phyloP scores from a whole-genome alignment of 2,888 invertebrate genomes.

The Tachina lurida region DNA sequence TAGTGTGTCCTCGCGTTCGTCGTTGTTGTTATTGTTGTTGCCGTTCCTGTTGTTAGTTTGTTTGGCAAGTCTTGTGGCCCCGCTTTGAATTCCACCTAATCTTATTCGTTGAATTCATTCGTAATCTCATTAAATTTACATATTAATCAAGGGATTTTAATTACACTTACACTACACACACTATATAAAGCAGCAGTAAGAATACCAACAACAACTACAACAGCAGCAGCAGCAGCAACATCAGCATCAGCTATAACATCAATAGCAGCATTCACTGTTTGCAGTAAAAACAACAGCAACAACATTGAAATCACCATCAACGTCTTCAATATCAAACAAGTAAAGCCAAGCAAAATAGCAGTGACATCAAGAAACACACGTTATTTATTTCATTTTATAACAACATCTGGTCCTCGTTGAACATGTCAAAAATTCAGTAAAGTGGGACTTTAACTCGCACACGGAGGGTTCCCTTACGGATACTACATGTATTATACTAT shows the following conservation, averaged over 20 bases:
- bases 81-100: conserved; percentile 83
- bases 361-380: conserved; percentile 62
- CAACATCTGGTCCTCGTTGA: background rate
- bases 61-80: conserved; percentile 75
- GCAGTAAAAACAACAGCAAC: conserved; percentile 38
- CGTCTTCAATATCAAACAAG: conserved; percentile 58
- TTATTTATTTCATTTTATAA: conserved; percentile 51
- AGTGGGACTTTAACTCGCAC: background rate
- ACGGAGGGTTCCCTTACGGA: too few relatives aligned
- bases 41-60: conserved; percentile 41
- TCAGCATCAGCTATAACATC: conserved; percentile 3
- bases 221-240: conserved; percentile 18
- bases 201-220: conserved; percentile 4
- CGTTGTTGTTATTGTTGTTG: conserved; percentile 21
- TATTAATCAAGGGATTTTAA: conserved; percentile 99
- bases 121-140: conserved; percentile 99
- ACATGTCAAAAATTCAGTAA: background rate
- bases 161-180: conserved; percentile 88
- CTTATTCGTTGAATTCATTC: conserved; percentile 95
- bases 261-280: conserved; percentile 26
- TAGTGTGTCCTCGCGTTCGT: conserved; percentile 37
- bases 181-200: background rate
- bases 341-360: conserved; percentile 51
- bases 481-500: too few relatives aligned
- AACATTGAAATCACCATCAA: conserved; percentile 48